Evolutionary conservation across 1,140 invertebrate genomes (phyloP).

Genomic region (Lordiphosa stackelbergi): DNA sequence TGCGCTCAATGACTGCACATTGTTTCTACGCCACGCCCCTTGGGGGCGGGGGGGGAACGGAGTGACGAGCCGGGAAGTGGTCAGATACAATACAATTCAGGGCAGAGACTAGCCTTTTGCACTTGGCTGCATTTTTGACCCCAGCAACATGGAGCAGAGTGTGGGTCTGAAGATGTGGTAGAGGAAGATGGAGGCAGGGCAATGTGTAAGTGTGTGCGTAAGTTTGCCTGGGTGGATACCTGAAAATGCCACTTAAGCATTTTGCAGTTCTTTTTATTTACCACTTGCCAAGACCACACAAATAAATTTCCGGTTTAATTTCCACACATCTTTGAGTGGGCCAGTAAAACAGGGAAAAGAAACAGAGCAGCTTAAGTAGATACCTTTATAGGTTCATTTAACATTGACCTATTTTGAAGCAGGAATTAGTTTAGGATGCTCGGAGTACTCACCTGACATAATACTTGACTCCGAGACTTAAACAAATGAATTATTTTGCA

Average conservation of each 20-base stretch:
- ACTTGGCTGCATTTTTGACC: conserved; percentile 60
- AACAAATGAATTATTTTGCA: too few relatives aligned
- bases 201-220: not conserved
- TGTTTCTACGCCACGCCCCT: conserved; percentile 39
- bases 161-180: conserved; percentile 1
- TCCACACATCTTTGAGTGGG: not conserved
- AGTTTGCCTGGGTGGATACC: conserved; percentile 11
- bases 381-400: too few relatives aligned
- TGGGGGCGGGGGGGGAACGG: conserved; percentile 18
- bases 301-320: conserved; percentile 38
- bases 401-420: too few relatives aligned
- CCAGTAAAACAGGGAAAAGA: too few relatives aligned
- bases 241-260: conserved; percentile 48
- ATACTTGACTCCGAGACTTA: too few relatives aligned
- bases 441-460: too few relatives aligned
- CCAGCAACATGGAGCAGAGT: not conserved
- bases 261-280: conserved; percentile 24
- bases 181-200: not conserved
- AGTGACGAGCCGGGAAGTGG: conserved; percentile 68
- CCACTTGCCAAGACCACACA: conserved; percentile 7
- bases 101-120: conserved; percentile 56
- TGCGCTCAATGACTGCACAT: conserved; percentile 72
- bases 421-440: too few relatives aligned
- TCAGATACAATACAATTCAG: conserved; percentile 57
- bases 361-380: too few relatives aligned